Evolutionary conservation across 2,797 vertebrate species (phyloP), one percentile per base, ranked within the genome.

Genomic region (Benthosema pterotum): DNA sequence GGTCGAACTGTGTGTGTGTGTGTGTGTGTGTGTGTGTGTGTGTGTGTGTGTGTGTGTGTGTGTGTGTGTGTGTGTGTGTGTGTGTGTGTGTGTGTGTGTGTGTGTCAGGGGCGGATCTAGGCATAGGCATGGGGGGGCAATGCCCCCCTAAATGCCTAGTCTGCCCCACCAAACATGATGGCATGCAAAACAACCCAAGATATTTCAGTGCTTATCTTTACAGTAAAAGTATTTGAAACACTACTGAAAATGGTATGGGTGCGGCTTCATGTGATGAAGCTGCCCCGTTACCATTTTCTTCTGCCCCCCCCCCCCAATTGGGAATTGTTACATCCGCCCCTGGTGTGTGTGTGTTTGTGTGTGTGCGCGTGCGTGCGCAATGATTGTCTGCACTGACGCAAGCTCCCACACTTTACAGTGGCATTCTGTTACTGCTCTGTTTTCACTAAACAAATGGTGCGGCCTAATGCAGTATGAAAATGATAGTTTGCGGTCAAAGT

Each of bases 1-100:
- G 86, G 84, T 88, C 81, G 87, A 75, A 71, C 61, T 71, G 56
- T 83, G 55, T 78, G 69, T 67, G 54, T 68, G 57, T 73, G 50
- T 56, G 54, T 17, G 14, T 76, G 60, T 55, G 58, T 66, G 22
- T 63, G 45, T 72, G 53, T 73, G 63, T 50, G 57, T 59, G 60
- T 32, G 65, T 60, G 63, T 51, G 66, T 65, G 63, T 57, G 73
- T 58, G 52, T 48, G 16, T 65, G 19, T 60, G 53, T 11, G 52
- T 60, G 63, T 48, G 51, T 28, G 14, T 69, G 54, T 67, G 66
- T 52, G 63, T 57, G 62, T 52, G 42, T 52, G 28, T 61, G 45
- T 43, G 63, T 57, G 73, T 58, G 52, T 48, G 16, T 65, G 19
- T 60, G 53, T 11, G 52, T 60, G 63, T 48, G 51, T 28, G 14